Base-by-base conservation (phyloP, 2,888 invertebrate species). In the Ecliptopera silaceata region DNA sequence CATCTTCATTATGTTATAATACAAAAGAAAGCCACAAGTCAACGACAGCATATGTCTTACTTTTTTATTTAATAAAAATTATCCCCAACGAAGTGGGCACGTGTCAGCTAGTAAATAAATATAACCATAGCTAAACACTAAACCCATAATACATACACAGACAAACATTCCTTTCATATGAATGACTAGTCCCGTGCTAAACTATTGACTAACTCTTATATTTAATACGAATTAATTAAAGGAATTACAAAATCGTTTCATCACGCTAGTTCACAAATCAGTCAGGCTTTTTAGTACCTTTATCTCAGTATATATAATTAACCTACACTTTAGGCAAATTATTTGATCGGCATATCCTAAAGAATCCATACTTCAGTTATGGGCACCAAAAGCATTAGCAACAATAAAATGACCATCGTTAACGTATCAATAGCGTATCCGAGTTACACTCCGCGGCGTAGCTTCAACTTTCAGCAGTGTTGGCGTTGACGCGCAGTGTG, bases 181-280 rank as follows among this genome's bases (percentile, higher is more conserved):
- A 63, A 67, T 70, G 75, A 75, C 72, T 74, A 75, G 75, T 65
- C 56, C 56, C 58, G 57, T 58, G 61, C 64, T 44, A 52, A 51
- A 1, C 18, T 39, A 57, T 58, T 34, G 34, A 32, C 18, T 32
- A 18, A 45, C 15, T 43, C 39, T 29, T 4, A 15, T 15, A 13
- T 15, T 29, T 29, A 29, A 39, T 39, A 29, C 36, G 15, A 12
- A 13, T 47, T 10, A 1, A 13, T 38, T 22, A 36, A 47, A 18
- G 48, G 10, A 12, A n/a, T 48, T 1, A 34, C 18, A n/a, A 12
- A 46, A 32, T 22, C 34, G 18, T 45, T 45, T 32, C 18, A 44
- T n/a, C 44, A 44, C 31, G 32, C 32, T 32, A 12, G 32, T 44
- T 17, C 6, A 44, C 31, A 11, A 3, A 20, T 12, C 32, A 31